These are phyloP conservation scores for Ciona savignyi DNA, from an alignment of 23 tunicate genomes.

Conservation along the genomic window DNA sequence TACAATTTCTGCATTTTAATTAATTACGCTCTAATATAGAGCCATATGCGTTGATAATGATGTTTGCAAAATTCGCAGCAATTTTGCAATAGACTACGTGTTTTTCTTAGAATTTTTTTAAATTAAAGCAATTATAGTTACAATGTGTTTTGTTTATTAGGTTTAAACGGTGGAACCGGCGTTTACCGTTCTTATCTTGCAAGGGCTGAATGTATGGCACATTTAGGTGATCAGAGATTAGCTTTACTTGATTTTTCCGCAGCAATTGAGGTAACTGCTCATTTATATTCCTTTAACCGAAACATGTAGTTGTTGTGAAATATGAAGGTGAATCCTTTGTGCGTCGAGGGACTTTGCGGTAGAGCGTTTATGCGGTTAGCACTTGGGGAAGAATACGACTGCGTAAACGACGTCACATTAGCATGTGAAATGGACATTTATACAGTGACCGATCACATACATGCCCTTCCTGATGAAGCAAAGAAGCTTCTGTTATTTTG, in stretches of 20 bases:
- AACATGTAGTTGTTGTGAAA: neutral
- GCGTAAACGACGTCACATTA: constrained; percentile 54
- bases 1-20: no score
- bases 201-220: constrained; percentile 89
- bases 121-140: no score
- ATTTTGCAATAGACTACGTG: no score
- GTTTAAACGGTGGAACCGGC: constrained; percentile 44
- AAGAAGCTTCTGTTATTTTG: constrained; percentile 59
- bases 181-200: constrained; percentile 79
- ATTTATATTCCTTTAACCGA: neutral
- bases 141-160: no score
- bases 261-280: constrained; percentile 82
- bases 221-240: constrained; percentile 65
- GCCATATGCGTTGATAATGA: no score
- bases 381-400: constrained; percentile 71
- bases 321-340: constrained; percentile 44
- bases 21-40: no score
- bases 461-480: constrained; percentile 76
- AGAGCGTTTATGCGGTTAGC: constrained; percentile 80
- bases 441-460: constrained; percentile 57
- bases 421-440: constrained; percentile 60
- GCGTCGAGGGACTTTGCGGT: constrained; percentile 74
- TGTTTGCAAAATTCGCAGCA: no score
- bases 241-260: constrained; percentile 83
- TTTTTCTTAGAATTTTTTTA: no score